These are phyloP conservation scores for Coregonus clupeaformis DNA, from an alignment of 2,113 vertebrate species.

Conservation along the genomic window DNA sequence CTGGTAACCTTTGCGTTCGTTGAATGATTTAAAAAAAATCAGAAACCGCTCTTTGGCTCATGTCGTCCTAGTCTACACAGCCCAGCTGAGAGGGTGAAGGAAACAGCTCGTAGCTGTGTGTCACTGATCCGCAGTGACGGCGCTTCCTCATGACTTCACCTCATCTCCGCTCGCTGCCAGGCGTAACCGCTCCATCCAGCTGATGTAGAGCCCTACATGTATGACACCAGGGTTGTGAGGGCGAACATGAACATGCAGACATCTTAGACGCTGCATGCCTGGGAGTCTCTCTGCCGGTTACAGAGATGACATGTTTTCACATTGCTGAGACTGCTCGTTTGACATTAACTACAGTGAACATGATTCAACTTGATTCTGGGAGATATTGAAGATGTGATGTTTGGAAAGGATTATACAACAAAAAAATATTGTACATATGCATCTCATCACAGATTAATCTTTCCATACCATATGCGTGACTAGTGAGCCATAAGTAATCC, in stretches of 20 bases:
- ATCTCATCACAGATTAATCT: no score
- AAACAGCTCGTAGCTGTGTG: background rate
- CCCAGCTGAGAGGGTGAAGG: background rate
- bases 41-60: background rate
- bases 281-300: background rate
- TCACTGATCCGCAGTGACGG: background rate
- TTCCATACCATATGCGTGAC: background rate
- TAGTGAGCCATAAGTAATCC: background rate
- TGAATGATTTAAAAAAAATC: no score
- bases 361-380: background rate
- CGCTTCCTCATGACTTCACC: background rate
- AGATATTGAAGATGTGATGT: background rate
- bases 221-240: background rate
- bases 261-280: background rate
- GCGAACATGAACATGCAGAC: background rate
- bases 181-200: background rate
- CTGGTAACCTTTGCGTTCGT: no score
- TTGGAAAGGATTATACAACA: background rate
- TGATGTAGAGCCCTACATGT: background rate
- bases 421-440: no score
- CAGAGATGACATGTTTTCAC: background rate
- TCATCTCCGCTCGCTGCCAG: no score
- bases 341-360: background rate
- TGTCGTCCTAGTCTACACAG: background rate
- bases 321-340: background rate